Evolutionary conservation across 2,888 invertebrate species (phyloP).

Genomic region (Mallateleia sp.): DNA sequence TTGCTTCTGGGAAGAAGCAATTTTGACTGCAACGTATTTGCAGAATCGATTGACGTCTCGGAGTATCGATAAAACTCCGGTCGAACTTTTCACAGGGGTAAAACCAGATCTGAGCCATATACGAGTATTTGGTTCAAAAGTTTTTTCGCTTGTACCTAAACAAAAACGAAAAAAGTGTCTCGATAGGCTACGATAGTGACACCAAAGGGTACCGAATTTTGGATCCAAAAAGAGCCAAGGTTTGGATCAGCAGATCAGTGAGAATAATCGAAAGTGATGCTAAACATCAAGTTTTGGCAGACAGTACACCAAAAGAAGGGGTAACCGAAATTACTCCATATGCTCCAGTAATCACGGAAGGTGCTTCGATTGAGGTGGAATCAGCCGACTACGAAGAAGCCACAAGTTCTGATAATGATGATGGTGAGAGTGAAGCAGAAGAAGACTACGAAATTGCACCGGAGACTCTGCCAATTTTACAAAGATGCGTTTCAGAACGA

Average conservation of each 20-base stretch:
- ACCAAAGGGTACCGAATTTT: slow-evolving; percentile 52
- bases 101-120: slow-evolving; percentile 54
- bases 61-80: slow-evolving; percentile 40
- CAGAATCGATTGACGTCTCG: slow-evolving; percentile 35
- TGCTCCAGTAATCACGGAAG: background rate
- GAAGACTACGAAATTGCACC: too few species aligned
- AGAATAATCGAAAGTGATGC: slow-evolving; percentile 25
- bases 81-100: slow-evolving; percentile 52
- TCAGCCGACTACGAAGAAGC: background rate
- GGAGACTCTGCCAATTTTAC: too few species aligned
- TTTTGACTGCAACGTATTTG: slow-evolving; percentile 57
- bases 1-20: slow-evolving; percentile 63
- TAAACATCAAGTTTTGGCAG: background rate
- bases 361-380: background rate
- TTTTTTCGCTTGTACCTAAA: slow-evolving; percentile 43
- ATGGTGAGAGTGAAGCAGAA: too few species aligned
- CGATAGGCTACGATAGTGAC: slow-evolving; percentile 57
- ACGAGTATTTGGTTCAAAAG: slow-evolving; percentile 53
- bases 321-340: background rate
- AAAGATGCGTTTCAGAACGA: slow-evolving; percentile 15
- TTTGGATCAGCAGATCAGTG: slow-evolving; percentile 63
- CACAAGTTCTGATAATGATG: too few species aligned
- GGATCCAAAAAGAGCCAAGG: slow-evolving; percentile 30
- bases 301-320: slow-evolving; percentile 2
- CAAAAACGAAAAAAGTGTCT: slow-evolving; percentile 45